A percentile compares a stretch with the other conserved stretches of the same genome.
phyloP scores from a whole-genome alignment of 2,797 vertebrate species.

The Poeciliopsis paucimaculata region DNA sequence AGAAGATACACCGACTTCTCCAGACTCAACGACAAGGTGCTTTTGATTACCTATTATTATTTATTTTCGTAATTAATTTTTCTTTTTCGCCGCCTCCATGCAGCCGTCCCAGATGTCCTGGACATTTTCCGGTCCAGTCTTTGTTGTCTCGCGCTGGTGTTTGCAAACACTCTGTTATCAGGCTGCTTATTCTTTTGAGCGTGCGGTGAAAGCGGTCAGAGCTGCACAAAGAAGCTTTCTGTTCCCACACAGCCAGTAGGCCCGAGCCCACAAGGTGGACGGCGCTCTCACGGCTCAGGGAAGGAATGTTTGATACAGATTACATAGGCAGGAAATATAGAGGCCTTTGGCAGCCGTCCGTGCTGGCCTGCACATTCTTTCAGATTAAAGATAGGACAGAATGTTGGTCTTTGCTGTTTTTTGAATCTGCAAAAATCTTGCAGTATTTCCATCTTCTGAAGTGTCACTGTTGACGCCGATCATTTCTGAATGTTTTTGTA shows the following conservation, averaged over 20 bases:
- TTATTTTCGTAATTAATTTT: no score
- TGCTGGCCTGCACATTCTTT: not conserved
- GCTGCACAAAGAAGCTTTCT: constrained; percentile 62
- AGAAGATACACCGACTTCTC: constrained; percentile 79
- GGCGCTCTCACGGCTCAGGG: constrained; percentile 30
- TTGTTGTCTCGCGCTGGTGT: not conserved
- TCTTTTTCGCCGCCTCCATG: not conserved
- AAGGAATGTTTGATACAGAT: constrained; percentile 21
- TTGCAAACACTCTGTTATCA: constrained; percentile 16
- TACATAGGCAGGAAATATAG: constrained; percentile 6
- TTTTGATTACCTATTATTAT: not conserved
- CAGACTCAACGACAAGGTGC: constrained; percentile 78
- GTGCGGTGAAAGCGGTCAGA: constrained; percentile 42
- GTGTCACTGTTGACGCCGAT: not conserved
- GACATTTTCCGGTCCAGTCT: not conserved
- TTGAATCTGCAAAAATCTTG: not conserved
- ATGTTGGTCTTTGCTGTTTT: not conserved
- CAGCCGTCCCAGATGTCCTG: not conserved
- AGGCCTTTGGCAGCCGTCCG: not conserved
- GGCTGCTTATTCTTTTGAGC: constrained; percentile 24
- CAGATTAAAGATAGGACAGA: not conserved
- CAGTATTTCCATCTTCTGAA: not conserved
- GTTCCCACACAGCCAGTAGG: constrained; percentile 41
- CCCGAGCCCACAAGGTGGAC: constrained; percentile 22
- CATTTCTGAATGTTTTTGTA: not conserved